A percentile compares a stretch with the other conserved stretches of the same genome.
These are phyloP conservation scores for Phaethornis superciliosus DNA, from an alignment of 2,113 vertebrate genomes.

Conservation along the genomic window DNA sequence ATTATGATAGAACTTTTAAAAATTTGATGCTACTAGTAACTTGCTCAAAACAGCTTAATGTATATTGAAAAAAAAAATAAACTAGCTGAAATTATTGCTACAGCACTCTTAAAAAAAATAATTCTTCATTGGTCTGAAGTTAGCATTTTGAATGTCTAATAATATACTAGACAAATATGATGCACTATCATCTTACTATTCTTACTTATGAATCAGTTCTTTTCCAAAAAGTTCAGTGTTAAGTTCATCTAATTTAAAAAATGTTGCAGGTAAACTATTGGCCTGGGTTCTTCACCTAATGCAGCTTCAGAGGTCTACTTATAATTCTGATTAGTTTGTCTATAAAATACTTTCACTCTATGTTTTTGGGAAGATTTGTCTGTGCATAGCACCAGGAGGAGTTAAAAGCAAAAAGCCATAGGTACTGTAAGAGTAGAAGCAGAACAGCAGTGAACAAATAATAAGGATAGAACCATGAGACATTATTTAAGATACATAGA, in stretches of 20 bases:
- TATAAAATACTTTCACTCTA: background rate
- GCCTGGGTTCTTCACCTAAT: background rate
- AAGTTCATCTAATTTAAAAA: background rate
- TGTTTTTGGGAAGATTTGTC: background rate
- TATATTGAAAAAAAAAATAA: no score
- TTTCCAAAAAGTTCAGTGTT: background rate
- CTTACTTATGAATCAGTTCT: background rate
- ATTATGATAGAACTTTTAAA: background rate
- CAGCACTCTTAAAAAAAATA: background rate
- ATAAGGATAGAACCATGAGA: background rate
- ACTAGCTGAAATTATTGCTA: background rate
- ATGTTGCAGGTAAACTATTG: background rate
- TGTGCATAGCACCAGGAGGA: background rate
- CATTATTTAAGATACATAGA: background rate
- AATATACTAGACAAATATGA: background rate
- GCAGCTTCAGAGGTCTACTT: background rate
- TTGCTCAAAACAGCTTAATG: background rate
- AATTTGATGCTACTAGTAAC: background rate
- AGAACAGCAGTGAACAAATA: background rate
- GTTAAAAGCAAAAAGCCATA: background rate
- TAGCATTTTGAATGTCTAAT: background rate
- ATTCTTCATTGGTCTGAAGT: background rate
- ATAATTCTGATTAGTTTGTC: background rate
- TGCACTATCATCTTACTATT: background rate
- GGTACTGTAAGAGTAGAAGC: background rate